phyloP scores from a whole-genome alignment of 2,888 invertebrate genomes.

The Globia sparganii region DNA sequence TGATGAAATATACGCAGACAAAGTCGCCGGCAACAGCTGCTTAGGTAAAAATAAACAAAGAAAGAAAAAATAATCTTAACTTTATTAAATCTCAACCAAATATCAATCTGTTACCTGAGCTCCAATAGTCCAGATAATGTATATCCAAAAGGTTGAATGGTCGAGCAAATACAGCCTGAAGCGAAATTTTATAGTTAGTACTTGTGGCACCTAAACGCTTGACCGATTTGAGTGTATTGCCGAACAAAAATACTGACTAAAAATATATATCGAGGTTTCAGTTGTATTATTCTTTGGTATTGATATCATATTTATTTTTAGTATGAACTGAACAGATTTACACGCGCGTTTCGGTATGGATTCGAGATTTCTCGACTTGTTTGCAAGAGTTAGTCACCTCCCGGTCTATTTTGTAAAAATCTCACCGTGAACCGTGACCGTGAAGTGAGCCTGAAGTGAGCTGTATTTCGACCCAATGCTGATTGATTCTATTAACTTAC shows the following conservation, averaged over 20 bases:
- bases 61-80: not conserved
- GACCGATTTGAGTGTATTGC: constrained; percentile 35
- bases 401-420: not conserved
- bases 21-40: not conserved
- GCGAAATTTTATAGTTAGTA: constrained; percentile 38
- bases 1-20: not conserved
- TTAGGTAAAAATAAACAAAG: not conserved
- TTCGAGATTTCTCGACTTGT: not conserved
- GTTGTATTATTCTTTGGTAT: not conserved
- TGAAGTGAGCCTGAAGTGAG: not conserved
- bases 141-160: constrained; percentile 27
- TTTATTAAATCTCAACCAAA: constrained; percentile 3
- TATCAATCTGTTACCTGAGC: constrained; percentile 35
- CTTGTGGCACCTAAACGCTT: constrained; percentile 38
- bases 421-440: not conserved
- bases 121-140: constrained; percentile 23
- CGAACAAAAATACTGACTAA: not conserved
- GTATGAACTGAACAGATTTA: not conserved
- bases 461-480: not conserved
- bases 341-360: not conserved
- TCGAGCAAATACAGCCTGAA: constrained; percentile 33
- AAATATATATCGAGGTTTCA: constrained; percentile 1
- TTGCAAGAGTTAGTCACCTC: not conserved
- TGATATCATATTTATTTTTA: not conserved
- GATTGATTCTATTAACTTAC: not conserved